phyloP scores from a whole-genome alignment of 1,140 invertebrate species.

The Fopius arisanus region DNA sequence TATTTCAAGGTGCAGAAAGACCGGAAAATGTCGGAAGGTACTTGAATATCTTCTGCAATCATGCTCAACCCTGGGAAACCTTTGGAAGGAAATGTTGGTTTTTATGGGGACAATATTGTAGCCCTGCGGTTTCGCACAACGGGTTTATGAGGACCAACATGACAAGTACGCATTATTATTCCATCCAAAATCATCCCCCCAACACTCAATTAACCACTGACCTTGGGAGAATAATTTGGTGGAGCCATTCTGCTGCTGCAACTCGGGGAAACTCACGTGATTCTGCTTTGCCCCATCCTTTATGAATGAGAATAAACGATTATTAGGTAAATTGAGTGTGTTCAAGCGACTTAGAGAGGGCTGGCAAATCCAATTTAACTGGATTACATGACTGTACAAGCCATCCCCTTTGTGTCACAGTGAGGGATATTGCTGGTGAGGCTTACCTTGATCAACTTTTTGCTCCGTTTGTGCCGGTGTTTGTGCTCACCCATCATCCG shows the following conservation, averaged over 20 bases:
- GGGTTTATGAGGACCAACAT: no score
- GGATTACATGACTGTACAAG: not conserved
- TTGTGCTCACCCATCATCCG: slow-evolving; percentile 84
- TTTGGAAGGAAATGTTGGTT: no score
- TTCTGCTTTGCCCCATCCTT: slow-evolving; percentile 80
- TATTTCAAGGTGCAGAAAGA: no score
- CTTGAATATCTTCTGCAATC: no score
- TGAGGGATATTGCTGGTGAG: slow-evolving; percentile 4
- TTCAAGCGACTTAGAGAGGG: not conserved
- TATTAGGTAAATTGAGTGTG: slow-evolving; percentile 1
- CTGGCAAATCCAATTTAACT: not conserved
- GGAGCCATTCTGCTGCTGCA: slow-evolving; percentile 81
- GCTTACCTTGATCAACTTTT: slow-evolving; percentile 68
- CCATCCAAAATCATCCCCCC: slow-evolving; percentile 18
- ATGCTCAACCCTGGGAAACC: no score
- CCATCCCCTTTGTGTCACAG: not conserved
- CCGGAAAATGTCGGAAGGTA: no score
- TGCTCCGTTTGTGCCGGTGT: slow-evolving; percentile 82
- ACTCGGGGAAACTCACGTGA: slow-evolving; percentile 86
- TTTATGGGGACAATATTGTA: no score
- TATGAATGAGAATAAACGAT: slow-evolving; percentile 41
- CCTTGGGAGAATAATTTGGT: slow-evolving; percentile 86
- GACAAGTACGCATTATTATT: not conserved
- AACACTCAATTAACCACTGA: slow-evolving; percentile 53
- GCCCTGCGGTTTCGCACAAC: no score